phyloP scores from a whole-genome alignment of 1,140 invertebrate species.

The Xylocopa sonorina region DNA sequence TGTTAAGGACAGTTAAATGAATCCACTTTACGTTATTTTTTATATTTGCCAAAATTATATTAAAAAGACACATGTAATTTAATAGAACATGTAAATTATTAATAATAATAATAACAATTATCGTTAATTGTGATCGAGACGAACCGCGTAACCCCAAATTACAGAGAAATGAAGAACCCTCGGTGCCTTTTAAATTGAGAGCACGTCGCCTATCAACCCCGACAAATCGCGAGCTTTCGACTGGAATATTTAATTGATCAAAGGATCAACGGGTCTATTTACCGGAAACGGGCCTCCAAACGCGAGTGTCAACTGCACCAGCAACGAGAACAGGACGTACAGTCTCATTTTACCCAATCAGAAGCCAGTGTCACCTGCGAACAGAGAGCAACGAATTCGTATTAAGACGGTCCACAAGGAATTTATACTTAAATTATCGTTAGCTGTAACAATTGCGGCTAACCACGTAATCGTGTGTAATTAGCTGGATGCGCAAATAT shows the following conservation, averaged over 20 bases:
- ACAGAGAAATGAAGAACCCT: too few relatives aligned
- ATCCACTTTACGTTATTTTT: too few relatives aligned
- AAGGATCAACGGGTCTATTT: neutral
- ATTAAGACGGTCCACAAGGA: neutral
- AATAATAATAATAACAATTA: too few relatives aligned
- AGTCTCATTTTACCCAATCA: slow-evolving; percentile 44
- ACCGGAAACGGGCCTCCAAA: slow-evolving; percentile 29
- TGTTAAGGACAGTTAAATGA: too few relatives aligned
- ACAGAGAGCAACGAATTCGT: neutral
- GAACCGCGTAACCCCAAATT: too few relatives aligned
- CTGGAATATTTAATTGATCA: neutral
- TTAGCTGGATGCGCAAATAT: neutral
- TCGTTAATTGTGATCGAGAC: too few relatives aligned
- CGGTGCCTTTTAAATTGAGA: neutral
- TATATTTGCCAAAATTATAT: too few relatives aligned
- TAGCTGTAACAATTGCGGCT: neutral
- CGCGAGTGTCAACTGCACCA: slow-evolving; percentile 30
- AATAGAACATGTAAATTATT: too few relatives aligned
- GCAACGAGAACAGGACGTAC: slow-evolving; percentile 29
- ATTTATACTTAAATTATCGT: neutral
- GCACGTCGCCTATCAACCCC: neutral
- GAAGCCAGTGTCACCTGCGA: slow-evolving; percentile 43
- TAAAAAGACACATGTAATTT: too few relatives aligned
- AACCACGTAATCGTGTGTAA: neutral
- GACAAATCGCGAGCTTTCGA: neutral